Evolutionary conservation across 1,140 invertebrate species (phyloP), one percentile per base, ranked within the genome.

Genomic region (Brachionus angularis): DNA sequence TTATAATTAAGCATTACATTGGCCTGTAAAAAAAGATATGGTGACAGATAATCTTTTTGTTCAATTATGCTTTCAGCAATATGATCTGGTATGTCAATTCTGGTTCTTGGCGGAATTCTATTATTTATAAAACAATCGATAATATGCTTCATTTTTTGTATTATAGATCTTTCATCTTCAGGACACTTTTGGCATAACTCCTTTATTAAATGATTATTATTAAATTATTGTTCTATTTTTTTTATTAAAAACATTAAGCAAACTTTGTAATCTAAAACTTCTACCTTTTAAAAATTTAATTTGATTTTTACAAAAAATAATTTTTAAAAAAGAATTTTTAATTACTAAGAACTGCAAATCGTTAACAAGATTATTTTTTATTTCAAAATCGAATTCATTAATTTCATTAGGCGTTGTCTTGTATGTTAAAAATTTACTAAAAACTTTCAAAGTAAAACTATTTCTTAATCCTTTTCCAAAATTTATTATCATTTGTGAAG

Each of bases 81-180:
- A 10, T 67, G 42, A 18, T 67, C 62, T 3, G 42, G 42, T 23
- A 67, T 50, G 12, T 46, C 47, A 23, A 67, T 50, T 47, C 62
- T 46, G 4, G 31, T 67, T 47, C 31, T 33, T 21, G 62, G 62
- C 25, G 62, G 62, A 18, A 67, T 67, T 21, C 62, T n/a, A 25
- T 67, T 67, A 34, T 47, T 67, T 7, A 67, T 67, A 67, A 67
- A 67, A 47, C 42, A 47, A 16, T 67, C 62, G 29, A 67, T 50
- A 12, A 67, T 46, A 50, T 67, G 62, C n/a, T 67, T 67, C 47
- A 67, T 67, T 36, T 67, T 67, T 18, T 47, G 47, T n/a, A 67
- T 67, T 12, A 50, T 50, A 12, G 62, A 29, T 67, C 62, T 46
- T 47, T 67, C 47, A 14, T 67, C 36, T 67, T 67, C 42, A 16